phyloP scores from a whole-genome alignment of 1,140 invertebrate genomes.

The Calycopis cecrops region DNA sequence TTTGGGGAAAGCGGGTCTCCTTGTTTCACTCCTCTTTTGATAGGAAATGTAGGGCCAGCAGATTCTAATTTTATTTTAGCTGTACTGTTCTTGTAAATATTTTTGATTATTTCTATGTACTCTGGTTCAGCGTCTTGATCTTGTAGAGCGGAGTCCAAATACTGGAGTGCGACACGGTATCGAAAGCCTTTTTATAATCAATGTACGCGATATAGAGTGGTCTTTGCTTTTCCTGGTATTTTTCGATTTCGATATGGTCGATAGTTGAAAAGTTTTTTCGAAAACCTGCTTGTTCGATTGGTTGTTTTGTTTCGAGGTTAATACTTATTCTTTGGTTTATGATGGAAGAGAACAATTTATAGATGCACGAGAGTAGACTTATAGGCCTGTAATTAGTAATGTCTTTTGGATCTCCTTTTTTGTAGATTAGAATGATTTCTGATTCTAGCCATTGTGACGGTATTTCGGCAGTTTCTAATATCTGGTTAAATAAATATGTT shows the following conservation, averaged over 20 bases:
- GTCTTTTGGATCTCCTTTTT: no score
- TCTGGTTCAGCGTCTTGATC: constrained; percentile 16
- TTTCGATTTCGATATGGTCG: constrained; percentile 6
- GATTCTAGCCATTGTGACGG: constrained; percentile 2
- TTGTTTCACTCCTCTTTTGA: constrained; percentile 19
- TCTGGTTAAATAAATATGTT: not conserved
- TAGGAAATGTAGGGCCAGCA: constrained; percentile 19
- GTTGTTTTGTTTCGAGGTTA: constrained; percentile 4
- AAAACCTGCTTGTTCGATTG: constrained; percentile 13
- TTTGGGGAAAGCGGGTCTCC: constrained; percentile 15
- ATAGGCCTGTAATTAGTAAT: no score
- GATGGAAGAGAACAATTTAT: constrained; percentile 20
- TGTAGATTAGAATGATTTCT: constrained; percentile 10
- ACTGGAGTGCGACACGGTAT: constrained; percentile 2
- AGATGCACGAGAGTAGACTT: constrained; percentile 11
- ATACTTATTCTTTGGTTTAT: constrained; percentile 14
- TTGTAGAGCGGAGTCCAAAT: constrained; percentile 18
- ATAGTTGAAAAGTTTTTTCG: constrained; percentile 8
- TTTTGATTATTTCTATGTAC: constrained; percentile 21
- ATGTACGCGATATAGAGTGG: no score
- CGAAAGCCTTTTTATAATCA: no score
- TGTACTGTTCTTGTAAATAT: constrained; percentile 22
- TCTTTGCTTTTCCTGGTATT: constrained; percentile 1
- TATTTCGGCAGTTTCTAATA: not conserved
- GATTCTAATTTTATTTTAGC: constrained; percentile 23